Percentiles rank a stretch among this genome's conserved stretches.
Evolutionary conservation across 1,140 invertebrate genomes (phyloP).

Genomic region (Agrilus planipennis): DNA sequence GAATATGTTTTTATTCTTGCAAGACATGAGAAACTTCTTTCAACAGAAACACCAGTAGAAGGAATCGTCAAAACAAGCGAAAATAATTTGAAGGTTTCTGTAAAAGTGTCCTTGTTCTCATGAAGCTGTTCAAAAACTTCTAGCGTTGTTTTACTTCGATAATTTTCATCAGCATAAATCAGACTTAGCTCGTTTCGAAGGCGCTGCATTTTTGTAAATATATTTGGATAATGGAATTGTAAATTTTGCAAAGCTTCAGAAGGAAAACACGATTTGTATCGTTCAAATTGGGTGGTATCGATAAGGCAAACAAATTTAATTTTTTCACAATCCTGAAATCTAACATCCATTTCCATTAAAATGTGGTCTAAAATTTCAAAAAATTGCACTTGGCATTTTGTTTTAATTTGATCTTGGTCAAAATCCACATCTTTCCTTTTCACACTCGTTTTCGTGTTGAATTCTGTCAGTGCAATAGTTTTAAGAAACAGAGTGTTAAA

Average conservation of each 20-base stretch:
- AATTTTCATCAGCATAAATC: conserved; percentile 8
- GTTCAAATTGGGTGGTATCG: conserved; percentile 4
- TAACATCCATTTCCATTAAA: not conserved
- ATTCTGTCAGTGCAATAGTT: not conserved
- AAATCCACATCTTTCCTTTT: not conserved
- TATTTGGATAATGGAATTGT: not conserved
- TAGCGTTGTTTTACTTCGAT: not conserved
- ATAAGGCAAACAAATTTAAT: conserved; percentile 1
- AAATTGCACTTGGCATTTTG: conserved; percentile 1
- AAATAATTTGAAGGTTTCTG: conserved; percentile 11
- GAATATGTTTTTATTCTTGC: conserved; percentile 18
- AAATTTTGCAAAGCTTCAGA: conserved; percentile 1
- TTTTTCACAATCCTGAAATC: conserved; percentile 4
- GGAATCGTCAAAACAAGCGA: conserved; percentile 12
- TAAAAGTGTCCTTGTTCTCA: conserved; percentile 9
- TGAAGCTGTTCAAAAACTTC: conserved; percentile 2
- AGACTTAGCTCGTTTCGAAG: conserved; percentile 7
- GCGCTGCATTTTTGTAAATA: not conserved
- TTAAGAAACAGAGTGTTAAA: not conserved
- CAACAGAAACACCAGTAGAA: conserved; percentile 13
- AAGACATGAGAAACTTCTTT: conserved; percentile 16
- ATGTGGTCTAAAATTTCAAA: conserved; percentile 7
- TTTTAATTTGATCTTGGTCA: not conserved
- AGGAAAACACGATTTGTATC: conserved; percentile 1
- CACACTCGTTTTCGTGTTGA: not conserved